Evolutionary conservation across 2,113 vertebrate species (phyloP), one percentile per base, ranked within the genome.

Genomic region (Anarhynchus alexandrinus): DNA sequence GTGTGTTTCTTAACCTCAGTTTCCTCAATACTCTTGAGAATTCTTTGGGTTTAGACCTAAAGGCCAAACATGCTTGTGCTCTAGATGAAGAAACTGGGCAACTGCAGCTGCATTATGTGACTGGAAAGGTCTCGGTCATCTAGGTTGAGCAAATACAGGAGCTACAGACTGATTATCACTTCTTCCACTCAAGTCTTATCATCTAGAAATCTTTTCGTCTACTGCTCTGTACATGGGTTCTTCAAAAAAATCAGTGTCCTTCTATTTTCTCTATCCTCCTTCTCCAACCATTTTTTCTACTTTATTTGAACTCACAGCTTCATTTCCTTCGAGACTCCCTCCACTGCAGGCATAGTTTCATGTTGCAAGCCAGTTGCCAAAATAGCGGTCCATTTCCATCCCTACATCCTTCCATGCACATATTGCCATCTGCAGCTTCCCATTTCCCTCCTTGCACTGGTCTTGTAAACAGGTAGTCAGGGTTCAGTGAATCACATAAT

Each of bases 311-410:
- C 21, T 77, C 21, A 40, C 18, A 70, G 51, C 51, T 57, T 72
- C 12, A 8, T 62, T 62, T 82, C 65, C 42, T 52, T 57, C 3
- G 0, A 40, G 54, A 78, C 26, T 55, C 36, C 19, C 32, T 38
- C 34, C 55, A 57, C 43, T 27, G 30, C 36, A 58, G 43, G 29
- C n/a, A 14, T 5, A 65, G 47, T 16, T 72, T n/a, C 52, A 55
- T 3, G 0, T 18, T 67, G 45, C 6, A 0, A 66, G 36, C 17
- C 70, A 51, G 7, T 2, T n/a, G 42, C 40, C 18, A 27, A 27
- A 62, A 62, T 7, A 61, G 64, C 57, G 59, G 57, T 34, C 34
- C 29, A 25, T 11, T 66, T 49, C 47, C 59, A 82, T 5, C 52
- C 40, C 89, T 9, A 12, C 18, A 25, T 43, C 43, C 34, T 57